phyloP scores from a whole-genome alignment of 1,140 invertebrate species.

The Lamellibrachia luymesi region DNA sequence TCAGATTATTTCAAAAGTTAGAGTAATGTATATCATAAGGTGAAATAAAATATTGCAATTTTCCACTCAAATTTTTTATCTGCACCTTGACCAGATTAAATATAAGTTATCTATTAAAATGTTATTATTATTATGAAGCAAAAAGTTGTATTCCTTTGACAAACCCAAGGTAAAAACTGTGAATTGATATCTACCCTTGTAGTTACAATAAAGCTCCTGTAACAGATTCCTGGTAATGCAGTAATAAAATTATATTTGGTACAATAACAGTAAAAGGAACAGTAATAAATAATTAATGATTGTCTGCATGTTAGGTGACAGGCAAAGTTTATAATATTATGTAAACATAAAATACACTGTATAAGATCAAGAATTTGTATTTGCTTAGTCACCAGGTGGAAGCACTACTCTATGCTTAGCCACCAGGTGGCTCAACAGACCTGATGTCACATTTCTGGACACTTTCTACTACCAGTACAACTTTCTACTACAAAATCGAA shows the following conservation, averaged over 20 bases:
- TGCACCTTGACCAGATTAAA: no score
- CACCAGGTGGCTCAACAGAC: background rate
- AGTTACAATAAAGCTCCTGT: background rate
- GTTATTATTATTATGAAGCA: no score
- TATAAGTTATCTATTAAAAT: no score
- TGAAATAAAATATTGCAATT: no score
- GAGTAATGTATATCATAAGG: no score
- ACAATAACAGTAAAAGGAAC: no score
- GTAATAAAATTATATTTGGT: no score
- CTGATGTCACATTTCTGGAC: background rate
- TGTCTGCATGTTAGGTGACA: background rate
- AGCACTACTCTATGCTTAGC: background rate
- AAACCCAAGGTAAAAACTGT: no score
- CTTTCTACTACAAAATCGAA: background rate
- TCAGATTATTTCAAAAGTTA: no score
- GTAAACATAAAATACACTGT: background rate
- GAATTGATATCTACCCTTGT: background rate
- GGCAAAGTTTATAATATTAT: background rate
- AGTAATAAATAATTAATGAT: no score
- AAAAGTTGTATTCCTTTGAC: no score
- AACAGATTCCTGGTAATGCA: background rate
- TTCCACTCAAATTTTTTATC: no score
- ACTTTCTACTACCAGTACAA: background rate
- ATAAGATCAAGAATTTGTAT: background rate
- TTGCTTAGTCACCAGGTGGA: background rate